phyloP scores from a whole-genome alignment of 2,888 invertebrate genomes.

The Ophion slaviceki region DNA sequence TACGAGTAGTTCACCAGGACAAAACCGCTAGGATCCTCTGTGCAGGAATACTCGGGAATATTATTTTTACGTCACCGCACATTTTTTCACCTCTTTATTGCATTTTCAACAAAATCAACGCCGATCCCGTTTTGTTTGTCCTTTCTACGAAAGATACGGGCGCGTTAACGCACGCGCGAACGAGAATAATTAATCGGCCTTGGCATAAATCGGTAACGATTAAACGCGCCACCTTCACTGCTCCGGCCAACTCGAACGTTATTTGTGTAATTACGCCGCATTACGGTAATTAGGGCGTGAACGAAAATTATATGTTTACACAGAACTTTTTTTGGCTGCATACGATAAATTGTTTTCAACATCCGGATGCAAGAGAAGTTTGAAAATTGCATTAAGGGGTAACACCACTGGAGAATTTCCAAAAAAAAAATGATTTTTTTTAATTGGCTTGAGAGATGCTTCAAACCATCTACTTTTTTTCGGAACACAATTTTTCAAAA shows the following conservation, averaged over 20 bases:
- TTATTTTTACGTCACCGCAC: neutral
- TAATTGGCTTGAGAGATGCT: too few species aligned
- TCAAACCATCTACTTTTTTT: too few species aligned
- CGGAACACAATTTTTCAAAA: too few species aligned
- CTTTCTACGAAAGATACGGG: neutral
- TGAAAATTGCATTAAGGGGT: neutral
- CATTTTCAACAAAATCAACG: neutral
- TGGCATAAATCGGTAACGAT: conserved; percentile 44
- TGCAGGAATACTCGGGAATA: neutral
- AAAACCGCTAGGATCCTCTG: neutral
- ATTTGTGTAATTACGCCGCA: conserved; percentile 56
- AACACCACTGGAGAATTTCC: too few species aligned
- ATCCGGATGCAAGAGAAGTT: neutral
- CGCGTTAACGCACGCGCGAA: neutral
- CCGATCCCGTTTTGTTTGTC: neutral
- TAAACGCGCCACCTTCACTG: conserved; percentile 34
- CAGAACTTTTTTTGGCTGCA: neutral
- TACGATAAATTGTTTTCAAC: neutral
- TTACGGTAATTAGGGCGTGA: conserved; percentile 48
- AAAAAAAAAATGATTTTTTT: too few species aligned
- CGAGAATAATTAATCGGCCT: conserved; percentile 1
- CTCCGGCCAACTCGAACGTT: conserved; percentile 15
- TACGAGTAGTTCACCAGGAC: conserved; percentile 30
- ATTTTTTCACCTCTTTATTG: neutral
- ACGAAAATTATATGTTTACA: neutral